Evolutionary conservation across 30 jellyfish, hydroid and myxozoan species (phyloP), one percentile per base, ranked within the genome.

Genomic region (Turritopsis rubra): DNA sequence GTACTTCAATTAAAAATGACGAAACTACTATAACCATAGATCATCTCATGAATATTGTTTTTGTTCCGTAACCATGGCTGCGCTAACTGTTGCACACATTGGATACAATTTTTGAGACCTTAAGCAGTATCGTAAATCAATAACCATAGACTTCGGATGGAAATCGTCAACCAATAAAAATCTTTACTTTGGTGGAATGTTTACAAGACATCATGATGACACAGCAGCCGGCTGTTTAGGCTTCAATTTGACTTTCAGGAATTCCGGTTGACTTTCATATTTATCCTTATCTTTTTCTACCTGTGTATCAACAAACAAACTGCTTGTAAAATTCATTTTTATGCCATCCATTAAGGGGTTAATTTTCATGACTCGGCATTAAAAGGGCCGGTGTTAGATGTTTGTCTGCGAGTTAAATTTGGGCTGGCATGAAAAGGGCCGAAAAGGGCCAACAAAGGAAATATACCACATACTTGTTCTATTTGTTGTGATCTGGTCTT

Each of bases 381-480:
- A n/a, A n/a, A n/a, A n/a, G n/a, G n/a, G n/a, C n/a, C n/a, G n/a
- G n/a, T n/a, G n/a, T n/a, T n/a, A n/a, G n/a, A n/a, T n/a, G n/a
- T n/a, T n/a, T n/a, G n/a, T n/a, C n/a, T n/a, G n/a, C n/a, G n/a
- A n/a, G n/a, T n/a, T n/a, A n/a, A n/a, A n/a, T n/a, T n/a, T n/a
- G n/a, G n/a, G n/a, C n/a, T n/a, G n/a, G n/a, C n/a, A n/a, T n/a
- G n/a, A n/a, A n/a, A n/a, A n/a, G n/a, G n/a, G n/a, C n/a, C n/a
- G n/a, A n/a, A n/a, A n/a, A n/a, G n/a, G n/a, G n/a, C n/a, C n/a
- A n/a, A n/a, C n/a, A n/a, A n/a, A n/a, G n/a, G n/a, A n/a, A n/a
- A n/a, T n/a, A n/a, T n/a, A n/a, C n/a, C n/a, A 28, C 76, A 28
- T 28, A 80, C 87, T 25, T 80, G 41, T 7, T 80, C 81, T 24